These are phyloP conservation scores for Dicyrtomina minuta DNA, from an alignment of 2,888 invertebrate species.

Conservation along the genomic window DNA sequence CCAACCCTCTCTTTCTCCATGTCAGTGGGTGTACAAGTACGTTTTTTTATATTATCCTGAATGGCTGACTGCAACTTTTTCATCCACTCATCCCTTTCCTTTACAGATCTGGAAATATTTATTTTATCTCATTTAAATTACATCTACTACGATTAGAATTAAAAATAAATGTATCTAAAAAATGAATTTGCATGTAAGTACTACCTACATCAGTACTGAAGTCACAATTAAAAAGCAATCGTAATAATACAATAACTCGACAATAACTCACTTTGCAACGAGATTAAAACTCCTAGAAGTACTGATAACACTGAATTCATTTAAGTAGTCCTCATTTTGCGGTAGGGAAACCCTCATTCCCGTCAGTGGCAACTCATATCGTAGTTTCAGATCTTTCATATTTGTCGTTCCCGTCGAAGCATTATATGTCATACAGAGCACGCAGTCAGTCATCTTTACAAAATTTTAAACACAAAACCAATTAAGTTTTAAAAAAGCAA, in stretches of 20 bases:
- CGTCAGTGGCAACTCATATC: constrained; percentile 61
- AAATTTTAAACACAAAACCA: constrained; percentile 23
- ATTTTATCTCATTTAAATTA: too few species aligned
- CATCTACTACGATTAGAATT: too few species aligned
- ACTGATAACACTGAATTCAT: constrained; percentile 63
- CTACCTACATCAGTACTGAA: too few species aligned
- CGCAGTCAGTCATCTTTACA: constrained; percentile 59
- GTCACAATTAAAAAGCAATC: too few species aligned
- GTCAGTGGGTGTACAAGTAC: constrained; percentile 49
- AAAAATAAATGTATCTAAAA: too few species aligned
- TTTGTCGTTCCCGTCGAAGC: constrained; percentile 56
- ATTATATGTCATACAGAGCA: constrained; percentile 58
- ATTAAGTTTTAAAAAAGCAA: not conserved
- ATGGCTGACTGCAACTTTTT: constrained; percentile 59
- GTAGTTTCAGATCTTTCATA: constrained; percentile 56
- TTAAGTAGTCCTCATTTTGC: constrained; percentile 59
- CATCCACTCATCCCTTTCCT: constrained; percentile 62
- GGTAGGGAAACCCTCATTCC: constrained; percentile 60
- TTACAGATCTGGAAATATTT: constrained; percentile 57
- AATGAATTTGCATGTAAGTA: too few species aligned
- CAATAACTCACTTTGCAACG: constrained; percentile 58
- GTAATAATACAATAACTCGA: too few species aligned
- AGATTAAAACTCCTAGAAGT: constrained; percentile 62
- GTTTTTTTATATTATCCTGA: constrained; percentile 58
- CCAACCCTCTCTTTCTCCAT: constrained; percentile 53